These are phyloP conservation scores for Pollenia angustigena DNA, from an alignment of 2,888 invertebrate species.

Conservation along the genomic window DNA sequence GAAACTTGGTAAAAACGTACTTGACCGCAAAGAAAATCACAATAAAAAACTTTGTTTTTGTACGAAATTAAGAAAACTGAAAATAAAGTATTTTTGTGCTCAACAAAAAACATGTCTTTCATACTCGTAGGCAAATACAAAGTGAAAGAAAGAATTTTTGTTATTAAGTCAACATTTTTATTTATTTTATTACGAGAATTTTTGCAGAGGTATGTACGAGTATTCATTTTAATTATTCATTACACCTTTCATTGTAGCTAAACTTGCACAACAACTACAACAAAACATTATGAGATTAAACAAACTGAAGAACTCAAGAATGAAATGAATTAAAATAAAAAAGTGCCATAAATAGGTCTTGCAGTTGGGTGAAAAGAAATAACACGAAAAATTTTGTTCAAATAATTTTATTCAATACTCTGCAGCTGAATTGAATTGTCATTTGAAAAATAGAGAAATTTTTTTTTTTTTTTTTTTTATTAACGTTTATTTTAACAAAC, in stretches of 20 bases:
- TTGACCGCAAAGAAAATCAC: background rate
- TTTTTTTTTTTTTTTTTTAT: too few relatives aligned
- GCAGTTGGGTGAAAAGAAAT: too few relatives aligned
- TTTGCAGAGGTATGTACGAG: background rate
- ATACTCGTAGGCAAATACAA: background rate
- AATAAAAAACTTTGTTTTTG: background rate
- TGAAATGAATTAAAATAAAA: constrained; percentile 12
- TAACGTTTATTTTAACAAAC: too few relatives aligned
- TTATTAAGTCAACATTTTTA: constrained; percentile 24
- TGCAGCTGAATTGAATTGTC: too few relatives aligned
- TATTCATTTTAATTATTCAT: constrained; percentile 59
- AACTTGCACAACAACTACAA: constrained; percentile 13
- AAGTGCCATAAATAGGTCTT: too few relatives aligned
- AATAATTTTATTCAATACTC: too few relatives aligned
- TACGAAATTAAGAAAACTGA: constrained; percentile 38
- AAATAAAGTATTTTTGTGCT: constrained; percentile 38
- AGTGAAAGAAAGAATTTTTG: background rate
- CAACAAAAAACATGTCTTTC: background rate
- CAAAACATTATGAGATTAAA: background rate
- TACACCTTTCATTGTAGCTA: constrained; percentile 49
- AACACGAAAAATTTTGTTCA: too few relatives aligned
- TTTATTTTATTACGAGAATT: background rate
- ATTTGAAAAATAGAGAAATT: too few relatives aligned
- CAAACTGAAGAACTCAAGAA: constrained; percentile 7
- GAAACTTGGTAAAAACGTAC: background rate